Evolutionary conservation across 2,113 vertebrate genomes (phyloP).

Genomic region (Calyptommatus sinebrachiatus): DNA sequence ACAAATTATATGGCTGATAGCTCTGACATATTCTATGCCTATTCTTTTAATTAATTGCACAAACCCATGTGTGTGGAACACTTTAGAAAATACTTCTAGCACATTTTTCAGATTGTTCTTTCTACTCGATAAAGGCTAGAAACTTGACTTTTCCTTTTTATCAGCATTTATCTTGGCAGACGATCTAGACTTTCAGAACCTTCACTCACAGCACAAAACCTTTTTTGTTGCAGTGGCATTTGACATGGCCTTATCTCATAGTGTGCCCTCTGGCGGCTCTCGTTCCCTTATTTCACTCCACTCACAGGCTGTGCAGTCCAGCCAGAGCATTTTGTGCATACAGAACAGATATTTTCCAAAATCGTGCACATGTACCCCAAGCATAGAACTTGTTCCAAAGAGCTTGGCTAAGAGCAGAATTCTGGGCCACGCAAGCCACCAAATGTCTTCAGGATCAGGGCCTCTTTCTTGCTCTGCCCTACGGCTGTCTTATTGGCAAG

Average conservation of each 20-base stretch:
- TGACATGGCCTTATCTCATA: not conserved
- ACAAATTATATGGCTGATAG: not conserved
- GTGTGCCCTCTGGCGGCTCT: not conserved
- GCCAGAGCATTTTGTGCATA: not conserved
- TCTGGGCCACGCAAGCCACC: not conserved
- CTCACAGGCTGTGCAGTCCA: not conserved
- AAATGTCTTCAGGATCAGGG: not conserved
- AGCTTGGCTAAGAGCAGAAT: not conserved
- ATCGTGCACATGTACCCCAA: too few relatives aligned
- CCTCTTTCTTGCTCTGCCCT: not conserved
- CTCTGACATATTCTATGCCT: not conserved
- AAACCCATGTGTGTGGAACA: not conserved
- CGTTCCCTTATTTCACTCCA: not conserved
- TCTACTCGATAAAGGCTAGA: not conserved
- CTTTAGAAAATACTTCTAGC: slow-evolving; percentile 1
- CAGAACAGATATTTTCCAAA: not conserved
- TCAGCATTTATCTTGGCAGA: not conserved
- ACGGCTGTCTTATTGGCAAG: not conserved
- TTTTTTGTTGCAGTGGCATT: not conserved
- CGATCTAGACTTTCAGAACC: not conserved
- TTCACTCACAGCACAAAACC: not conserved
- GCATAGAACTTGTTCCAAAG: not conserved
- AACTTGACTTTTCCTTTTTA: not conserved
- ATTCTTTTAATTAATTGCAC: not conserved
- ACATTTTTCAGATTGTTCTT: not conserved